Conservation (phyloP, 2,113 vertebrate genomes). For the Ascaphus truei region DNA sequence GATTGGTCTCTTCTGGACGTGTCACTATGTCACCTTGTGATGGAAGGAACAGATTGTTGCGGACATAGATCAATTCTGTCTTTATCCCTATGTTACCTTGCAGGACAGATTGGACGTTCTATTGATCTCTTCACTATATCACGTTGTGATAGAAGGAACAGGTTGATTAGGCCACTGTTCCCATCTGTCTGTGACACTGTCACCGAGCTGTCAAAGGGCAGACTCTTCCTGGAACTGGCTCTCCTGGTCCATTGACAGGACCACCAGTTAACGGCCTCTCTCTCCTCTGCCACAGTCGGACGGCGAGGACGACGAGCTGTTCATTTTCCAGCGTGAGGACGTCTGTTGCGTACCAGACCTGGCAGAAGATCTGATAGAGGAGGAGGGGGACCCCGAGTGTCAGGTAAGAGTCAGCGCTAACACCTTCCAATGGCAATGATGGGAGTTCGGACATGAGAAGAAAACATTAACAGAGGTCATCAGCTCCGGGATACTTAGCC, state of each 20-base stretch:
- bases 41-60: no score
- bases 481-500: no score
- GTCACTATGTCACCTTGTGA: no score
- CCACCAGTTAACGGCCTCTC: no score
- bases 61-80: no score
- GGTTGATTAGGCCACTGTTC: background rate
- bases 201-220: no score
- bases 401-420: conserved; percentile 45
- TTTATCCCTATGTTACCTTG: no score
- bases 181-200: no score
- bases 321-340: conserved; percentile 64
- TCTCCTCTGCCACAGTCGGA: conserved; percentile 68
- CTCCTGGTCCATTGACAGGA: background rate
- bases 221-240: background rate
- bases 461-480: no score
- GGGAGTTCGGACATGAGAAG: no score
- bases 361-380: conserved; percentile 48
- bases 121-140: background rate
- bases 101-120: background rate
- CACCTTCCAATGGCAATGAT: no score
- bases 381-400: conserved; percentile 43
- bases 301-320: conserved; percentile 53
- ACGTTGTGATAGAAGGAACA: background rate
- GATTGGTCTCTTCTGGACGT: no score
- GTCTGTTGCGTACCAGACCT: conserved; percentile 55